Evolutionary conservation across 2,797 vertebrate species (phyloP), one percentile per base, ranked within the genome.

Genomic region (Sebastes glaucus): DNA sequence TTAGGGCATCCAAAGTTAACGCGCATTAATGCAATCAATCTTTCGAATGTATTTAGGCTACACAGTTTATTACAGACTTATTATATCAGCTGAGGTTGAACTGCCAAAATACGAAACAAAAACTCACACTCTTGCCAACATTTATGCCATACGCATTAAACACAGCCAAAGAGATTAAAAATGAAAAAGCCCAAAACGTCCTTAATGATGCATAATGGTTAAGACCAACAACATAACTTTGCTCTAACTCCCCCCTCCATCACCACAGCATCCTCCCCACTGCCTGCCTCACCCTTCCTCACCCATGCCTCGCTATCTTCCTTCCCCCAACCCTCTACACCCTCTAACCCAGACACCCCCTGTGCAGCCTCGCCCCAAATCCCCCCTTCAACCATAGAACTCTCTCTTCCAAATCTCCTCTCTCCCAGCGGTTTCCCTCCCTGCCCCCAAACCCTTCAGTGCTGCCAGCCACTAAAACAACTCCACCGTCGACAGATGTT

Each of bases 301-400:
- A 71, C 22, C 30, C 71, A 38, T 4, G 23, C 32, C 11, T 42
- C 18, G 4, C 65, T 7, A 6, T 57, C 70, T 62, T 55, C 57
- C 22, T 27, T 33, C 70, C 69, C 56, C 52, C 65, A 7, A 13
- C 33, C 52, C 38, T 4, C 35, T 11, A 11, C 30, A 42, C 61
- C 33, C 6, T 71, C 65, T 82, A 90, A 88, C 79, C 89, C 89
- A 93, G 92, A 94, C 90, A 91, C 87, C 91, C 91, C 87, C 93
- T 74, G 80, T 65, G 70, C 55, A 78, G 87, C 78, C 72, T 78
- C 68, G 62, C 20, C 87, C 83, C 77, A 86, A 92, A 92, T 92
- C 86, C 81, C 74, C 73, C 1, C 25, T 46, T 4, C 49, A 83
- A 68, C 77, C 76, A 81, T 60, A 73, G 82, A 90, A 85, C 85